Conservation (phyloP, 2,113 vertebrate species). For the Mastomys natalensis region DNA sequence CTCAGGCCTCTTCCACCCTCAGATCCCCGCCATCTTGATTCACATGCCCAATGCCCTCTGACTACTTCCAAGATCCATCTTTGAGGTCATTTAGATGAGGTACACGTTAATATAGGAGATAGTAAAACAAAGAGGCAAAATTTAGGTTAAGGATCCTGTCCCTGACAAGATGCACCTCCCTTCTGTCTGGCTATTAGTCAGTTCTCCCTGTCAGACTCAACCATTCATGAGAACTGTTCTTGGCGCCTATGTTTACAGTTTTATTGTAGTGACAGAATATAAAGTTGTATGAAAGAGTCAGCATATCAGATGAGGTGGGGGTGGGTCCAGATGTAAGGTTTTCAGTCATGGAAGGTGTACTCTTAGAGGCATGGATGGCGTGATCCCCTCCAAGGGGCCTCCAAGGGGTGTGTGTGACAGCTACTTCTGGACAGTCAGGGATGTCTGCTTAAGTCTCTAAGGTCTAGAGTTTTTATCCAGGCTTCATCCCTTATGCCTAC, state of each 20-base stretch:
- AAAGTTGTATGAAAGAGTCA: neutral
- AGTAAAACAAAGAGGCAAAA: neutral
- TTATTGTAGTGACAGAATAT: neutral
- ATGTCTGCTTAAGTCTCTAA: neutral
- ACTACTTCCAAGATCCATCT: neutral
- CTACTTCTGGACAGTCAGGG: neutral
- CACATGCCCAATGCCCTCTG: accelerated
- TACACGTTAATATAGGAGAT: neutral
- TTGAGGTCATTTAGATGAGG: neutral
- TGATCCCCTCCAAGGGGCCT: neutral
- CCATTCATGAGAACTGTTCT: neutral
- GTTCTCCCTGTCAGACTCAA: neutral
- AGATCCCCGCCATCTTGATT: neutral
- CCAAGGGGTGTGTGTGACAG: neutral
- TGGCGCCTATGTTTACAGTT: neutral
- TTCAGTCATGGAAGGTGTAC: neutral
- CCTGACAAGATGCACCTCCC: neutral
- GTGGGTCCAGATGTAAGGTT: neutral
- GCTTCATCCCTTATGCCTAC: neutral
- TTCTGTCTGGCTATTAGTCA: neutral
- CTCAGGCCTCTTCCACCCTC: neutral
- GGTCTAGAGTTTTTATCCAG: neutral
- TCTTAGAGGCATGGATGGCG: neutral
- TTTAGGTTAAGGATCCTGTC: neutral
- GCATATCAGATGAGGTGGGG: neutral